These are phyloP conservation scores for Linurgus olivaceus DNA, from an alignment of 2,797 vertebrate genomes.

Conservation along the genomic window DNA sequence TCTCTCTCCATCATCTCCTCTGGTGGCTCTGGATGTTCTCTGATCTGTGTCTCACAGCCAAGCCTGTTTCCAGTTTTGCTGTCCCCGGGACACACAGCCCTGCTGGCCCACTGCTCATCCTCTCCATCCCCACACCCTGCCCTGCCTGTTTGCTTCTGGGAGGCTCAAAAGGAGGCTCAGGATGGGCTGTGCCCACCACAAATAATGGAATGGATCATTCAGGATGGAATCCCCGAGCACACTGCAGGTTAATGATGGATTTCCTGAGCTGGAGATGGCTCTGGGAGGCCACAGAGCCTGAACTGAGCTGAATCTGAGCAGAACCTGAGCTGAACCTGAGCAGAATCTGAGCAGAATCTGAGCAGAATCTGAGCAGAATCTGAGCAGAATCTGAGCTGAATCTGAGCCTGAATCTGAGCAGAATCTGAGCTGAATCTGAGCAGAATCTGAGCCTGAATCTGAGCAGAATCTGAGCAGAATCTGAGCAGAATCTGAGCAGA, in stretches of 20 bases:
- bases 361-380: accelerated
- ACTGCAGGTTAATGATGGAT: neutral
- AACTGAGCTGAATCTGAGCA: too few species aligned
- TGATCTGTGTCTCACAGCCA: neutral
- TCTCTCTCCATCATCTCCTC: neutral
- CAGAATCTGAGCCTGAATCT: too few species aligned
- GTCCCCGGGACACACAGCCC: neutral
- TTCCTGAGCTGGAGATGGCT: neutral
- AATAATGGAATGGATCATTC: neutral
- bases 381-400: too few species aligned
- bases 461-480: too few species aligned
- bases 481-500: too few species aligned
- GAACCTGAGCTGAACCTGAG: too few species aligned
- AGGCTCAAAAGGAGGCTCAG: neutral
- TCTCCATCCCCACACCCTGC: neutral
- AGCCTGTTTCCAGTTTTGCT: neutral
- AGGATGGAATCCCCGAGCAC: neutral
- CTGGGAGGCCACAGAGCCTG: neutral
- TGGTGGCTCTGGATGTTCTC: neutral
- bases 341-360: too few species aligned
- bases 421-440: too few species aligned
- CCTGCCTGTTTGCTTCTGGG: neutral
- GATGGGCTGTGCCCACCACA: neutral
- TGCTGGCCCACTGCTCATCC: neutral
- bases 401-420: too few species aligned